Conservation (phyloP, 2,113 vertebrate species). For the Plotosus lineatus region DNA sequence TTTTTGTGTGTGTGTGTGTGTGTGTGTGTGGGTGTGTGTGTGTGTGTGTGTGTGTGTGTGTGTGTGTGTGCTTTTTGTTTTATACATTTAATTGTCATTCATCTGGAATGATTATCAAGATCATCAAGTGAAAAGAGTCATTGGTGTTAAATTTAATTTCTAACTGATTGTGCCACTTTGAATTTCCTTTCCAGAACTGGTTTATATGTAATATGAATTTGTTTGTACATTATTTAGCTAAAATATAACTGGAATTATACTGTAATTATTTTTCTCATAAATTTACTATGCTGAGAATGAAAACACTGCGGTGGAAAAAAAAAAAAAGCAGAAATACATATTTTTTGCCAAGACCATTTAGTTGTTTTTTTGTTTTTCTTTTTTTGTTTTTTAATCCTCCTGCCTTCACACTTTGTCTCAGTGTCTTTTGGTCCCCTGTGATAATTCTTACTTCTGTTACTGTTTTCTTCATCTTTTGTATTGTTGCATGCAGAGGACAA, state of each 20-base stretch:
- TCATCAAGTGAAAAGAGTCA: conserved; percentile 12
- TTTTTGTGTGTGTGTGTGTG: neutral
- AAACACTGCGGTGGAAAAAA: neutral
- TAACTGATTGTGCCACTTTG: conserved; percentile 5
- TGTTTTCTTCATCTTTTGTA: conserved; percentile 12
- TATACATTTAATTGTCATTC: conserved; percentile 8
- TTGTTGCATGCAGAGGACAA: conserved; percentile 38
- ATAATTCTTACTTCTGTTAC: neutral
- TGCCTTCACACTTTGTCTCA: neutral
- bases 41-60: neutral
- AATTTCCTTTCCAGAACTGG: conserved; percentile 9
- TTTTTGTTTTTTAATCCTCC: neutral
- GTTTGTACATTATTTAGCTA: no score
- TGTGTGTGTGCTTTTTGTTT: neutral
- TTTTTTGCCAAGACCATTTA: conserved; percentile 18
- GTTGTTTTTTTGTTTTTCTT: neutral
- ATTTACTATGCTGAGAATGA: conserved; percentile 36
- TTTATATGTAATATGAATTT: conserved; percentile 31
- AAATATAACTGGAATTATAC: conserved; percentile 1
- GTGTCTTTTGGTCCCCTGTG: neutral
- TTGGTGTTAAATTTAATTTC: conserved; percentile 16
- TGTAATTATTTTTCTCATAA: conserved; percentile 16
- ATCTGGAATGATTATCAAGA: conserved; percentile 15
- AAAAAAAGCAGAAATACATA: conserved; percentile 2
- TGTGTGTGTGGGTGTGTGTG: neutral